phyloP scores from a whole-genome alignment of 2,888 invertebrate species.

The Epirrita christyi region DNA sequence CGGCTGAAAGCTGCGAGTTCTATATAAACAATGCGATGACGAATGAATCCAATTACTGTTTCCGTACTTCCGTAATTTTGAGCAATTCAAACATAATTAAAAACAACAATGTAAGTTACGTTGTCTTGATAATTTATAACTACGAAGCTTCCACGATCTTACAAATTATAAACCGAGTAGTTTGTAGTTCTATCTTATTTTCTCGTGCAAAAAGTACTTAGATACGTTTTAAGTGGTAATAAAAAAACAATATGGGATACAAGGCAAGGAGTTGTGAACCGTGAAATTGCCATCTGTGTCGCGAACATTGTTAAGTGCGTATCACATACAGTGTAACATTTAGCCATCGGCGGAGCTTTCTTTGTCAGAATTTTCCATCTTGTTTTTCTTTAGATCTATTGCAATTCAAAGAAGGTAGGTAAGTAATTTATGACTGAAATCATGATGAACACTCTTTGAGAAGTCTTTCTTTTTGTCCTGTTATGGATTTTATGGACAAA shows the following conservation, averaged over 20 bases:
- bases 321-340: constrained; percentile 47
- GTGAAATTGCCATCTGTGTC: constrained; percentile 70
- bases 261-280: constrained; percentile 61
- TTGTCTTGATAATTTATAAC: constrained; percentile 16
- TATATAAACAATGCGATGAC: constrained; percentile 55
- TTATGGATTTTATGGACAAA: neutral
- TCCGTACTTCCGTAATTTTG: constrained; percentile 34
- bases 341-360: constrained; percentile 24
- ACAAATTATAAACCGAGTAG: constrained; percentile 24
- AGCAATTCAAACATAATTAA: constrained; percentile 32
- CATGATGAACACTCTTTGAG: neutral
- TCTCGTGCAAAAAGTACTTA: constrained; percentile 41
- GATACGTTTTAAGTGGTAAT: constrained; percentile 50
- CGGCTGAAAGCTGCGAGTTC: constrained; percentile 57
- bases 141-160: neutral
- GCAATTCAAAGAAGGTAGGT: neutral
- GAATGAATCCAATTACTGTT: constrained; percentile 47
- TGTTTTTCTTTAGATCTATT: neutral
- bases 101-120: constrained; percentile 26
- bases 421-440: neutral
- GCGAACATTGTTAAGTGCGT: constrained; percentile 60
- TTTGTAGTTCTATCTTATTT: constrained; percentile 25
- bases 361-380: neutral
- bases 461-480: neutral
- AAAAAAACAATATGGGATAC: constrained; percentile 59